Conservation (phyloP, 2,888 invertebrate genomes). For the Netelia virgata region DNA sequence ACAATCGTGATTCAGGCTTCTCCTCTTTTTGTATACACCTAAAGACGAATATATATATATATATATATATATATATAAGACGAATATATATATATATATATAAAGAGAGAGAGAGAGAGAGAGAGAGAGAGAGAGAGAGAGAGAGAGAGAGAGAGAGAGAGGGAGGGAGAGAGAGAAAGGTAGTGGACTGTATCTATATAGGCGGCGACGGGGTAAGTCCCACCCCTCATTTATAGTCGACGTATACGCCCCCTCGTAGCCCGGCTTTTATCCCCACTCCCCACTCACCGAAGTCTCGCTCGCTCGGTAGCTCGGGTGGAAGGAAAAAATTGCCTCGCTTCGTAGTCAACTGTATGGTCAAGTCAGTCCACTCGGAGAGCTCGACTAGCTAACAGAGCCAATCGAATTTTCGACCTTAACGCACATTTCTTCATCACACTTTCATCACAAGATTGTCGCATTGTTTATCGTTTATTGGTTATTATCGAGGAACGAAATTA, state of each 20-base stretch:
- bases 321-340: conserved; percentile 78
- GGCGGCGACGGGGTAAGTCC: conserved; percentile 66
- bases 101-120: background rate
- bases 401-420: conserved; percentile 25
- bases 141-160: too few relatives aligned
- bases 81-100: background rate
- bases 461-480: background rate
- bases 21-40: background rate
- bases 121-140: too few relatives aligned
- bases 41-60: background rate
- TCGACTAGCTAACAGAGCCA: conserved; percentile 78
- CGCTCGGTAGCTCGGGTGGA: conserved; percentile 65
- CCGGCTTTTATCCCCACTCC: conserved; percentile 60
- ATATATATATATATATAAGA: background rate
- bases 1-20: background rate
- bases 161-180: too few relatives aligned
- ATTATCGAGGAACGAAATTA: background rate
- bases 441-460: background rate
- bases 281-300: background rate
- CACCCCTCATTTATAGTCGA: conserved; percentile 60
- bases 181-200: background rate
- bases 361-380: conserved; percentile 83
- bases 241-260: conserved; percentile 66
- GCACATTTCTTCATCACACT: background rate
- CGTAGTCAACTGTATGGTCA: conserved; percentile 75